phyloP scores from a whole-genome alignment of 2,113 vertebrate species.

The Gavia stellata region DNA sequence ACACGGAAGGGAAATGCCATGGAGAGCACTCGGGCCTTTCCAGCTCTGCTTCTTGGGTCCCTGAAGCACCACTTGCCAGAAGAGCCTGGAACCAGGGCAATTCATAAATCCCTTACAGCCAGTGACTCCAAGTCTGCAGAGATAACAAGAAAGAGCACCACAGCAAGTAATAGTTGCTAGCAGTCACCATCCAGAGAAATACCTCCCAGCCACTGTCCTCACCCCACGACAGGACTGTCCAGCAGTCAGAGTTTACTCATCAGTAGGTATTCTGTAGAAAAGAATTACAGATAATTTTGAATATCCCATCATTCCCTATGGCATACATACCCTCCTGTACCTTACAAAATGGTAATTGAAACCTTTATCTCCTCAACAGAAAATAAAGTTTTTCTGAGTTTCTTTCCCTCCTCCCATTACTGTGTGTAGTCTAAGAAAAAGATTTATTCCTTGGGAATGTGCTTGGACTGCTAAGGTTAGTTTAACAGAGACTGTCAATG shows the following conservation, averaged over 20 bases:
- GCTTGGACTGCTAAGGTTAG: constrained; percentile 19
- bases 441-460: not conserved
- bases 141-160: not conserved
- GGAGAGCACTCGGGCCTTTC: not conserved
- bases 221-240: not conserved
- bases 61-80: not conserved
- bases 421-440: not conserved
- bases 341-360: not conserved
- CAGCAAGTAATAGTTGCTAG: not conserved
- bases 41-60: not conserved
- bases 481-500: constrained; percentile 48
- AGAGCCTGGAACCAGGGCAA: not conserved
- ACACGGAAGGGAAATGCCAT: not conserved
- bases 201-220: not conserved
- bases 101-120: not conserved
- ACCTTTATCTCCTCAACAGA: not conserved
- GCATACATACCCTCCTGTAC: not conserved
- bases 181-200: not conserved
- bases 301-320: not conserved
- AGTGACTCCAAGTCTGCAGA: not conserved
- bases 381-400: not conserved
- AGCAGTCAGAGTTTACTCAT: not conserved
- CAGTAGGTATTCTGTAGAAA: not conserved
- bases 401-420: not conserved
- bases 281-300: not conserved